Base-by-base conservation (phyloP, 30 jellyfish, hydroid and myxozoan genomes). In the Catostylus mosaicus region DNA sequence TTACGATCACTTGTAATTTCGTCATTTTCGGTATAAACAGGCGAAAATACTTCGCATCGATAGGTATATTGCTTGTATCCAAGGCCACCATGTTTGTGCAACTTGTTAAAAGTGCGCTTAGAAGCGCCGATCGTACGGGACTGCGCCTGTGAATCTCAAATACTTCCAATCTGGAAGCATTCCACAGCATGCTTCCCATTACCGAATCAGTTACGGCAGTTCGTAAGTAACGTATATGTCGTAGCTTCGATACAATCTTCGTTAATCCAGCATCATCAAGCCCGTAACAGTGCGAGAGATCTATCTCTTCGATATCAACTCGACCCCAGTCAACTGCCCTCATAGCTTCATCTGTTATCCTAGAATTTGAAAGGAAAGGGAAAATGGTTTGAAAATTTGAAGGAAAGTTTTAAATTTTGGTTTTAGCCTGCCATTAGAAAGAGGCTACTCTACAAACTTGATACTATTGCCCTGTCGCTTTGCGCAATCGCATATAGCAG, bases 231-330 rank as follows among this genome's bases (percentile, higher is more conserved):
- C 56, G 59, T 33, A 79, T 36, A 23, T 46, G 19, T 34, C 60
- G 62, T 30, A 64, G 47, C 7, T 66, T 66, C 18, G 80, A 52
- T 30, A 79, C 16, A 29, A 66, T 46, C 22, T 30, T 16, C 30
- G 22, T 60, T 31, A 79, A 20, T 38, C 90, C 90, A 30, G 38
- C 90, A 31, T 79, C 90, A 27, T 79, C 90, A 30, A 79, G 40
- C 11, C 67, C 90, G 82, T 79, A 79, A 40, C 90, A 79, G 46
- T 79, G 82, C 35, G 90, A 79, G 62, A 79, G 46, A 32, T 79
- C 90, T 4, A 79, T 80, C 60, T 79, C 90, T 79, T 79, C 74
- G 26, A 79, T 31, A 14, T 34, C 48, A 18, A 70, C 48, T 19
- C 12, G 26, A 14, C 66, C 40, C 90, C 90, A 79, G 23, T 65